phyloP scores from a whole-genome alignment of 2,888 invertebrate species.

The Protophormia terraenovae region DNA sequence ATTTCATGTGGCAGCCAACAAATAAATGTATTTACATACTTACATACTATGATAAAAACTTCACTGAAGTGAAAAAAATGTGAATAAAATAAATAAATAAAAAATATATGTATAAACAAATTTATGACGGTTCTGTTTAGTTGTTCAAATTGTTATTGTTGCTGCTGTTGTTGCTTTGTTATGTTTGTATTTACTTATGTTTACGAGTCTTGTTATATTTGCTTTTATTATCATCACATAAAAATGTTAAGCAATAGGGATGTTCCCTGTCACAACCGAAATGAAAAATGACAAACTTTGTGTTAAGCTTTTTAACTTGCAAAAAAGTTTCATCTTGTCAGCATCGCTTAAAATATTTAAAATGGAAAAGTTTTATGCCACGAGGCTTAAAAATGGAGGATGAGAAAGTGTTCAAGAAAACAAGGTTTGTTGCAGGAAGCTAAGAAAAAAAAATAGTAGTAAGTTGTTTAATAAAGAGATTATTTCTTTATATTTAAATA shows the following conservation, averaged over 20 bases:
- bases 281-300: constrained; percentile 1
- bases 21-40: no score
- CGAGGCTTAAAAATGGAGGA: not conserved
- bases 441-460: no score
- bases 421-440: not conserved
- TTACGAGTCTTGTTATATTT: no score
- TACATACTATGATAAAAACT: not conserved
- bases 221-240: not conserved
- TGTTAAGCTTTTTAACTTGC: not conserved
- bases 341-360: not conserved
- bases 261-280: not conserved
- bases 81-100: not conserved
- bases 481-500: no score
- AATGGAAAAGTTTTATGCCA: not conserved
- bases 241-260: not conserved
- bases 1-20: not conserved
- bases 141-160: not conserved
- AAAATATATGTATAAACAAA: no score
- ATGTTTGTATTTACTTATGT: not conserved
- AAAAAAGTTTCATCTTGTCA: constrained; percentile 1
- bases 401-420: not conserved
- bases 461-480: no score
- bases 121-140: not conserved
- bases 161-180: not conserved
- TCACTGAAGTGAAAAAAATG: not conserved